Evolutionary conservation across 2,113 vertebrate species (phyloP), one percentile per base, ranked within the genome.

Genomic region (Cyphomyrus discorhynchus): DNA sequence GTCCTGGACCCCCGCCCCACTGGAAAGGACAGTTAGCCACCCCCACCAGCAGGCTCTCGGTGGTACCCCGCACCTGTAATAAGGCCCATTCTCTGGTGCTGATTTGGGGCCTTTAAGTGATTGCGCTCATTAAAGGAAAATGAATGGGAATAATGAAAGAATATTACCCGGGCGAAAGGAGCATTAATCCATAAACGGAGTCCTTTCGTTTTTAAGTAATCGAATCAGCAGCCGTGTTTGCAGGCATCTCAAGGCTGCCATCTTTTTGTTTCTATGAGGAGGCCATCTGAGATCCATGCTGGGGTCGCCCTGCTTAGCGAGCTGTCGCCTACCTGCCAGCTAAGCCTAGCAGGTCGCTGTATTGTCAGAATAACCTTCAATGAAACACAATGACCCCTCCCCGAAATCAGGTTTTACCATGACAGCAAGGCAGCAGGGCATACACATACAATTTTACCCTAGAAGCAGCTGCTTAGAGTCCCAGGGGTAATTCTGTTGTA

Each of bases 11-110:
- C 92, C 91, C 58, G 92, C 92, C 91, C 90, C 92, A 88, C 95
- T 95, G 92, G 94, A 95, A 96, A 96, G 93, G 94, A 89, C 93
- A 93, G 91, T 91, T 0, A 91, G 90, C 5, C 83, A 83, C 92
- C 92, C 93, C 84, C 91, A 88, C 92, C 89, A 92, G 0, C 3
- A 88, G 91, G 90, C 39, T 83, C 90, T 27, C 92, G 90, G 93
- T 93, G 91, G 92, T 53, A 84, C 17, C 47, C 91, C 88, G 93
- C 42, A 58, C 56, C 88, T 47, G 5, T 88, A 83, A 91, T 10
- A 42, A 93, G 50, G 58, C 42, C 31, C 86, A 24, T 21, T 58
- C n/a, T 8, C 13, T 91, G 89, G 56, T 66, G 89, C 86, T 45
- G 92, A 89, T 91, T 90, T 83, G 88, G 52, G 89, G 0, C 0